phyloP scores from a whole-genome alignment of 2,797 vertebrate genomes.

The Darevskia nairensis region DNA sequence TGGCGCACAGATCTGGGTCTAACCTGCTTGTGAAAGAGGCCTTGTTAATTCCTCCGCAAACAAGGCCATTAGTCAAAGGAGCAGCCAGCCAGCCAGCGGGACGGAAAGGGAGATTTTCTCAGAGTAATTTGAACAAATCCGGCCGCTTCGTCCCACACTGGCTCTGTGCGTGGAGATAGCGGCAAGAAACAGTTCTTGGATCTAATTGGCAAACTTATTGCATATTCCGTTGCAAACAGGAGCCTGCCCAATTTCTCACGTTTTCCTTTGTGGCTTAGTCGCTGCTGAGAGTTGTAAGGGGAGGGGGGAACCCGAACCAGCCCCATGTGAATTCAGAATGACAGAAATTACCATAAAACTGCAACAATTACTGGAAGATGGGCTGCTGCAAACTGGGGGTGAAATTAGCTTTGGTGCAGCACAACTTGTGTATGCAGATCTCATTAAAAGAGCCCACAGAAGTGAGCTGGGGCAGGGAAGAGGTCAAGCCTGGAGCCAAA shows the following conservation, averaged over 20 bases:
- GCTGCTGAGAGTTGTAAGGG: background rate
- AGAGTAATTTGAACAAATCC: slow-evolving; percentile 19
- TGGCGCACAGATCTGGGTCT: too few relatives aligned
- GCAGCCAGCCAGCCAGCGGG: background rate
- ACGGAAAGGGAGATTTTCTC: background rate
- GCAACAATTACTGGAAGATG: background rate
- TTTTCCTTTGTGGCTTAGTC: background rate
- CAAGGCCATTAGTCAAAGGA: background rate
- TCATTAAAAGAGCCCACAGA: background rate
- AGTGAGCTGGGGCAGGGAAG: background rate
- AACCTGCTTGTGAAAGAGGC: background rate
- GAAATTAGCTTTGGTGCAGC: background rate
- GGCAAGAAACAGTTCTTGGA: background rate
- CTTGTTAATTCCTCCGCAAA: background rate
- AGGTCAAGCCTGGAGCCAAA: background rate
- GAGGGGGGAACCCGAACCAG: background rate
- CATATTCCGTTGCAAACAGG: background rate
- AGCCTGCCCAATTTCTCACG: background rate
- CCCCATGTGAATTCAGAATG: background rate
- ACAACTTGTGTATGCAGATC: background rate
- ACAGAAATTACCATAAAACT: background rate
- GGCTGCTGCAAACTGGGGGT: too few relatives aligned
- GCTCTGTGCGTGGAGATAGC: background rate
- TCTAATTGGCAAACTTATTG: slow-evolving; percentile 16
- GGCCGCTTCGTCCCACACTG: background rate